A percentile compares a stretch with the other conserved stretches of the same genome.
Evolutionary conservation across 2,113 vertebrate species (phyloP).

Genomic region (Pantherophis guttatus): DNA sequence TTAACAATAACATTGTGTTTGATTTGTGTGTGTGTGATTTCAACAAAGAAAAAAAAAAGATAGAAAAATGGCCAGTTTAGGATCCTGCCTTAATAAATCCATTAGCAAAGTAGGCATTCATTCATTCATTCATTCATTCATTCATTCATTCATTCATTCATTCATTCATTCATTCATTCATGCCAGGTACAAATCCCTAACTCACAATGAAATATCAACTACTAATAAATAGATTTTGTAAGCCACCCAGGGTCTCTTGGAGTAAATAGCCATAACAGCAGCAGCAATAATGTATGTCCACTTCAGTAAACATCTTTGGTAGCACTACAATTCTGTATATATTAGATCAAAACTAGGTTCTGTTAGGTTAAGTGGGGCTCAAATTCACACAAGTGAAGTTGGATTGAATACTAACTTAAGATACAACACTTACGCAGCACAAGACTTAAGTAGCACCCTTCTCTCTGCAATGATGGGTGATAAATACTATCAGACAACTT

Average conservation of each 20-base stretch:
- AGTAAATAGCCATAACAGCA: too few relatives aligned
- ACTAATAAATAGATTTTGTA: background rate
- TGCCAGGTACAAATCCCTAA: background rate
- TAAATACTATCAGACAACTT: background rate
- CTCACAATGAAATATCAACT: background rate
- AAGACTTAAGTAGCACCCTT: background rate
- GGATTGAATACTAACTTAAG: background rate
- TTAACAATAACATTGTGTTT: background rate
- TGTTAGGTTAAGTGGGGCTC: background rate
- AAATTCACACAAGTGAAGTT: background rate
- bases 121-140: too few relatives aligned
- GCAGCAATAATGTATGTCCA: background rate
- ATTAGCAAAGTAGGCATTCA: background rate
- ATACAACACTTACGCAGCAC: background rate
- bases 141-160: too few relatives aligned
- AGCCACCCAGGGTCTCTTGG: too few relatives aligned
- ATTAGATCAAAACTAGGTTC: background rate
- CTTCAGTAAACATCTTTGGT: background rate
- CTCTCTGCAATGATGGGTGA: background rate
- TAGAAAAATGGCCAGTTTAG: background rate
- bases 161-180: too few relatives aligned
- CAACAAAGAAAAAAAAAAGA: background rate
- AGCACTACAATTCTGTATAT: background rate
- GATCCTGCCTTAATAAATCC: background rate
- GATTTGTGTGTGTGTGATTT: background rate